phyloP scores from a whole-genome alignment of 2,113 vertebrate genomes.

The Ivindomyrus marchei region DNA sequence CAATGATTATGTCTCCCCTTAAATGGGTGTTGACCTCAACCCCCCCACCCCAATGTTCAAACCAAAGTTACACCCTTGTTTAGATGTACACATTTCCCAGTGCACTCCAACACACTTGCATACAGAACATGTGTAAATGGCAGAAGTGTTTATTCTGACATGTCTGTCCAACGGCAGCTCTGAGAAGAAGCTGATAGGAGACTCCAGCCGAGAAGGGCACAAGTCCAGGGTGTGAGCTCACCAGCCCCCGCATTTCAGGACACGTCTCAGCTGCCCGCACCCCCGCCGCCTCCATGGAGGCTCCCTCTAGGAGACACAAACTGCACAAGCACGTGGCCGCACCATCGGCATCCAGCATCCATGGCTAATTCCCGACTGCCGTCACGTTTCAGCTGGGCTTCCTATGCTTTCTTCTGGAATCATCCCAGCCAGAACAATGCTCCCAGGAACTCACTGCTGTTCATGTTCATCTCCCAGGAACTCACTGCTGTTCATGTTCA shows the following conservation, averaged over 20 bases:
- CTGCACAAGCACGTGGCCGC: background rate
- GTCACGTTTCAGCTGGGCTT: background rate
- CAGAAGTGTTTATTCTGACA: background rate
- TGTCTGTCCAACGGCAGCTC: background rate
- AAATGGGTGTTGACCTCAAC: no score
- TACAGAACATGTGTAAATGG: background rate
- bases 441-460: no score
- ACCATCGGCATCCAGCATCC: background rate
- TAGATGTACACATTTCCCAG: background rate
- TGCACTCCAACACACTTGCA: background rate
- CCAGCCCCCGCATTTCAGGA: conserved; percentile 2
- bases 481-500: no score
- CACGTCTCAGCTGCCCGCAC: background rate
- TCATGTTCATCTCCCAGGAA: no score
- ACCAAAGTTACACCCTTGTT: background rate
- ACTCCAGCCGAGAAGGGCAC: background rate
- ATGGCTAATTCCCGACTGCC: background rate
- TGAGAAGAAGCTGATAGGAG: background rate
- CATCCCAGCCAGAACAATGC: background rate
- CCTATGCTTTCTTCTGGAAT: background rate
- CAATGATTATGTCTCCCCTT: no score
- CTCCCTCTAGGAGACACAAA: background rate
- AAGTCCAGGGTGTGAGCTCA: conserved; percentile 7
- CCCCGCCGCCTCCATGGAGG: background rate
- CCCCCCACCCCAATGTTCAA: no score